These are phyloP conservation scores for Characodon lateralis DNA, from an alignment of 2,797 vertebrate species.

Conservation along the genomic window DNA sequence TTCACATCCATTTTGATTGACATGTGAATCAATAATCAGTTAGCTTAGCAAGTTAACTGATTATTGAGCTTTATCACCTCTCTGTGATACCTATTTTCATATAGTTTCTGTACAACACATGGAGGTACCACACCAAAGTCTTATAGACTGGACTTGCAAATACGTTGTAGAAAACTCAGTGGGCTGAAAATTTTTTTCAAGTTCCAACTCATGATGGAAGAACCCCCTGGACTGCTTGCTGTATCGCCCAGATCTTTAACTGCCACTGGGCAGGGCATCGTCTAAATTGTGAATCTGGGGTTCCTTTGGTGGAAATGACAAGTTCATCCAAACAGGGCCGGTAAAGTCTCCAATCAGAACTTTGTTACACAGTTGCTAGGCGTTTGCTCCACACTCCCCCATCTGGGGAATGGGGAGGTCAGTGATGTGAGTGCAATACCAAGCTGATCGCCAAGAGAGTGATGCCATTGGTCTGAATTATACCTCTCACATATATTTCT, in stretches of 20 bases:
- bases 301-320: neutral
- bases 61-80: neutral
- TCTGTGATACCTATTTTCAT: neutral
- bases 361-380: conserved; percentile 1
- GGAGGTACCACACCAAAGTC: neutral
- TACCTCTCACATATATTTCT: conserved; percentile 18
- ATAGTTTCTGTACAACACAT: neutral
- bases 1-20: neutral
- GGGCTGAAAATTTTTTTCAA: neutral
- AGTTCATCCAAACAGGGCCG: neutral
- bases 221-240: neutral
- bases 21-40: neutral
- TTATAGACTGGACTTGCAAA: neutral
- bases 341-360: conserved; percentile 23
- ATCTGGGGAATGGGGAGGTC: conserved; percentile 24
- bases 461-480: conserved; percentile 38
- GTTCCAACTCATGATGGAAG: neutral
- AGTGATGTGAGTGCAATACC: neutral
- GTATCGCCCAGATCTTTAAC: neutral
- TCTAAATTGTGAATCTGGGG: neutral
- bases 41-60: neutral
- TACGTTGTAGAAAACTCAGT: neutral
- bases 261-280: neutral
- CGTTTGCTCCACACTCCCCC: neutral
- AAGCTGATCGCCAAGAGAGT: conserved; percentile 19